Conservation (phyloP, 2,888 invertebrate genomes). For the Hyposoter didymator region DNA sequence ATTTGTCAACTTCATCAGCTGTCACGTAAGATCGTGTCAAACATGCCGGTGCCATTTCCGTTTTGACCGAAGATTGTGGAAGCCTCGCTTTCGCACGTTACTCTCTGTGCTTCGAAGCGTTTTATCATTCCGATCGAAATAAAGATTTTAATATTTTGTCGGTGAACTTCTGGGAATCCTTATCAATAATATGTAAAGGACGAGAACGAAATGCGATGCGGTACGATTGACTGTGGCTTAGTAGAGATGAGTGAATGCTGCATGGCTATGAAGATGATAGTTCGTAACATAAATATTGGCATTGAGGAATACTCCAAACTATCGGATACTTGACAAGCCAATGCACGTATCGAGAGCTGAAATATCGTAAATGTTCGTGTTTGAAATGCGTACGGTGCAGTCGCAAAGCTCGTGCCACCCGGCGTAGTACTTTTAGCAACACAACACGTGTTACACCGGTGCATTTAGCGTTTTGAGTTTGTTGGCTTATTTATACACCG, state of each 20-base stretch:
- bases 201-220: constrained; percentile 1
- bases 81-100: too few species aligned
- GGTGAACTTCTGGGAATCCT: background rate
- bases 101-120: too few species aligned
- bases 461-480: constrained; percentile 55
- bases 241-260: constrained; percentile 16
- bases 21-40: too few species aligned
- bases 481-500: constrained; percentile 3
- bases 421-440: constrained; percentile 34
- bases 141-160: background rate
- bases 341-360: constrained; percentile 43
- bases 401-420: constrained; percentile 35
- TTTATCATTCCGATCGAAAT: background rate
- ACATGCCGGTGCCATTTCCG: too few species aligned
- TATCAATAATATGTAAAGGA: background rate
- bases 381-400: constrained; percentile 42
- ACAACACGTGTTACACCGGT: constrained; percentile 34
- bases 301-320: constrained; percentile 40
- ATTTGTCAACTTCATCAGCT: too few species aligned
- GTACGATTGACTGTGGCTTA: background rate
- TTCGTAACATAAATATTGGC: constrained; percentile 27
- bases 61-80: too few species aligned
- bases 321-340: constrained; percentile 42
- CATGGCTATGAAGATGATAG: background rate
- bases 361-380: constrained; percentile 53